A percentile compares a stretch with the other conserved stretches of the same genome.
phyloP scores from a whole-genome alignment of 2,113 vertebrate species.

The Coracopsis vasa region DNA sequence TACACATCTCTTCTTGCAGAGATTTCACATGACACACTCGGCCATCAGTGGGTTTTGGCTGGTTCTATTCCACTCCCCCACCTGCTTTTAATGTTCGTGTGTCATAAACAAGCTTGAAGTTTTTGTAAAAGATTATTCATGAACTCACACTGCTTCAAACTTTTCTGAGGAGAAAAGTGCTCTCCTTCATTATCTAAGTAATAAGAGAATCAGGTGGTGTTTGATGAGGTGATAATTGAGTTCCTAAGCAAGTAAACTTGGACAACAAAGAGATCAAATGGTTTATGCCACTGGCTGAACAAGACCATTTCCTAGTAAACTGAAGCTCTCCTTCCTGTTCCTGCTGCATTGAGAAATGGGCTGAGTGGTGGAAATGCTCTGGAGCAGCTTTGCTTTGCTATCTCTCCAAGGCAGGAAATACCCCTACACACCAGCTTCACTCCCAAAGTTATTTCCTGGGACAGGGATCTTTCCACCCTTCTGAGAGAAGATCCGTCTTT shows the following conservation, averaged over 20 bases:
- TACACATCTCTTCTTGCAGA: neutral
- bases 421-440: accelerated
- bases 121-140: neutral
- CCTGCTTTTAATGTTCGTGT: neutral
- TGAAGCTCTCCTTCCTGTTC: neutral
- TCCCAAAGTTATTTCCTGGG: neutral
- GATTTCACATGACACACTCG: neutral
- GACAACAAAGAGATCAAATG: neutral
- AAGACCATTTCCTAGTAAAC: neutral
- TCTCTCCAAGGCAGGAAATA: neutral
- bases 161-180: neutral
- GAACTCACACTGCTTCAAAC: neutral
- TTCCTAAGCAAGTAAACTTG: neutral
- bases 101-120: neutral
- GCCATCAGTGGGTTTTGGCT: neutral
- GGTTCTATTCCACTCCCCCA: neutral
- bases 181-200: neutral
- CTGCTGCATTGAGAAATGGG: neutral
- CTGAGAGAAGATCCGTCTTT: neutral
- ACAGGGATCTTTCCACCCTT: neutral
- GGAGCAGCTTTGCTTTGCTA: neutral
- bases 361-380: neutral
- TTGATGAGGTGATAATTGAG: neutral
- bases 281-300: neutral
- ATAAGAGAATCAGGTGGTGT: neutral